Evolutionary conservation across 2,888 invertebrate species (phyloP).

Genomic region (Parasteatoda lunata): DNA sequence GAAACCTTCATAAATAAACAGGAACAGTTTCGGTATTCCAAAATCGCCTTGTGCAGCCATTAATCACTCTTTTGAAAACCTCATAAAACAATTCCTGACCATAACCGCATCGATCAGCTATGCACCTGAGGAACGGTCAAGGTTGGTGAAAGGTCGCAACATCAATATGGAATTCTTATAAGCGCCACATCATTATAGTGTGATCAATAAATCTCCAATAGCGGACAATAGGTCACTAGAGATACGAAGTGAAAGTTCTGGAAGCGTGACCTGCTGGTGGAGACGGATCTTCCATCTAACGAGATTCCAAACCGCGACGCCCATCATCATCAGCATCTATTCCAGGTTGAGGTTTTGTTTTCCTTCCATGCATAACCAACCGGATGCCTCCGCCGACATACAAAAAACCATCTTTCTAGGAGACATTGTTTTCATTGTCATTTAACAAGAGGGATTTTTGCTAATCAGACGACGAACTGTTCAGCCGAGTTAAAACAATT

Average conservation of each 20-base stretch:
- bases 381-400: conserved; percentile 23
- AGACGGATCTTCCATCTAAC: conserved; percentile 9
- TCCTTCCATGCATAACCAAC: conserved; percentile 38
- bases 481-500: neutral
- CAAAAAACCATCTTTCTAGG: neutral
- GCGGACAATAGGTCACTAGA: neutral
- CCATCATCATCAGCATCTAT: neutral
- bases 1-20: too few species aligned
- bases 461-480: neutral
- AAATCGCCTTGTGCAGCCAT: neutral
- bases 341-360: conserved; percentile 19
- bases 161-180: neutral
- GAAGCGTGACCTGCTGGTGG: conserved; percentile 8
- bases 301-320: neutral
- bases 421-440: conserved; percentile 13
- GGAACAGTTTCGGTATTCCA: too few species aligned
- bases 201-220: conserved; percentile 1
- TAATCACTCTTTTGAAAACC: too few species aligned
- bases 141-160: neutral
- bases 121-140: conserved; percentile 1
- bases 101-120: neutral
- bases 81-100: neutral
- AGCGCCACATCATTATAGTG: neutral
- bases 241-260: neutral
- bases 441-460: neutral